Evolutionary conservation across 2,888 invertebrate genomes (phyloP).

Genomic region (Yponomeuta malinellus): DNA sequence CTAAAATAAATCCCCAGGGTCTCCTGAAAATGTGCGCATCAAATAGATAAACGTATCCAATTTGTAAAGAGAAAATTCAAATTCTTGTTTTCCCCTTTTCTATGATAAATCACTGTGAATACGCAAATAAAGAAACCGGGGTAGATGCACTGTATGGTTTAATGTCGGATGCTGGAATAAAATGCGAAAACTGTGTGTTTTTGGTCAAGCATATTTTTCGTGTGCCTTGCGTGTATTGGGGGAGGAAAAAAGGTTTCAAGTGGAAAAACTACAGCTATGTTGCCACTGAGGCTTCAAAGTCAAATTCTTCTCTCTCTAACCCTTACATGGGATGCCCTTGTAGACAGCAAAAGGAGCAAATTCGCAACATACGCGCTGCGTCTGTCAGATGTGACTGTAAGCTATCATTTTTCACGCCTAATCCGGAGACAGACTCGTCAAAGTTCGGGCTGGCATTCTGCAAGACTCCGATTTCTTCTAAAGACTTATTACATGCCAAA

Average conservation of each 20-base stretch:
- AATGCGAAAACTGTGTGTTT: neutral
- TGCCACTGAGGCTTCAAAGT: neutral
- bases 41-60: neutral
- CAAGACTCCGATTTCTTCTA: neutral
- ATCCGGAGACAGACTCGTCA: conserved; percentile 70
- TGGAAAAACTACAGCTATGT: neutral
- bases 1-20: conserved; percentile 42
- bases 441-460: conserved; percentile 30
- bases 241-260: neutral
- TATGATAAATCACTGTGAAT: conserved; percentile 5
- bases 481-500: no score
- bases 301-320: neutral
- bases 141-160: neutral
- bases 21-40: neutral
- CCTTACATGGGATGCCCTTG: neutral
- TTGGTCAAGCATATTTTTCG: neutral
- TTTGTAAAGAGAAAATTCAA: conserved; percentile 4
- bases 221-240: neutral
- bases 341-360: conserved; percentile 17
- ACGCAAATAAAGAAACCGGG: conserved; percentile 2
- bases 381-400: conserved; percentile 39
- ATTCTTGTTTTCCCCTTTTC: neutral
- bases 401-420: conserved; percentile 73
- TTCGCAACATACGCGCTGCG: conserved; percentile 42
- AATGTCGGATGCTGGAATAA: neutral